Percentiles rank a stretch among this genome's conserved stretches.
phyloP scores from a whole-genome alignment of 1,140 invertebrate genomes.

The Lineus longissimus region DNA sequence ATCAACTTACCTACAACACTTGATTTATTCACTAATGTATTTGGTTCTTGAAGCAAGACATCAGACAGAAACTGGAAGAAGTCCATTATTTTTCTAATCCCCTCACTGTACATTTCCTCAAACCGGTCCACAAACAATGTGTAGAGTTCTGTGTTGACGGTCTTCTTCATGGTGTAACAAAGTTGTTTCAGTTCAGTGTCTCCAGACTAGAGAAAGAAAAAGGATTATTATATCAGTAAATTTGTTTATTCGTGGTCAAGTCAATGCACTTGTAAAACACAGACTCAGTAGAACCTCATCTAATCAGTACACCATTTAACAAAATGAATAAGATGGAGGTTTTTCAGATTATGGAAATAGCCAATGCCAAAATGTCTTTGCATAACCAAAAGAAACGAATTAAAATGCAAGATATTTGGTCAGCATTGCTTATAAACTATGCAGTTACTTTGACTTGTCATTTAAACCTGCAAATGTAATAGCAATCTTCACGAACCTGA shows the following conservation, averaged over 20 bases:
- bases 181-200: not conserved
- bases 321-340: no score
- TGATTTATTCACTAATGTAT: conserved; percentile 41
- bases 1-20: conserved; percentile 26
- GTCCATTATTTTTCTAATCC: conserved; percentile 2
- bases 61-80: not conserved
- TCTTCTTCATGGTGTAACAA: not conserved
- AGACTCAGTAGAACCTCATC: not conserved
- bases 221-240: no score
- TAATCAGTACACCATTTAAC: not conserved
- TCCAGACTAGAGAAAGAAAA: not conserved
- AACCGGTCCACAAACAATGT: conserved; percentile 42
- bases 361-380: no score
- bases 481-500: conserved; percentile 36
- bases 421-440: no score
- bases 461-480: no score
- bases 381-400: no score
- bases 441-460: no score
- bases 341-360: no score
- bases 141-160: not conserved
- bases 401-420: no score
- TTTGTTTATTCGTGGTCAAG: no score
- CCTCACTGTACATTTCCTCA: conserved; percentile 23
- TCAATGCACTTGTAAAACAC: no score
- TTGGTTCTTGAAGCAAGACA: conserved; percentile 30